These are phyloP conservation scores for Periophthalmus modestus DNA, from an alignment of 2,113 vertebrate genomes.

Conservation along the genomic window DNA sequence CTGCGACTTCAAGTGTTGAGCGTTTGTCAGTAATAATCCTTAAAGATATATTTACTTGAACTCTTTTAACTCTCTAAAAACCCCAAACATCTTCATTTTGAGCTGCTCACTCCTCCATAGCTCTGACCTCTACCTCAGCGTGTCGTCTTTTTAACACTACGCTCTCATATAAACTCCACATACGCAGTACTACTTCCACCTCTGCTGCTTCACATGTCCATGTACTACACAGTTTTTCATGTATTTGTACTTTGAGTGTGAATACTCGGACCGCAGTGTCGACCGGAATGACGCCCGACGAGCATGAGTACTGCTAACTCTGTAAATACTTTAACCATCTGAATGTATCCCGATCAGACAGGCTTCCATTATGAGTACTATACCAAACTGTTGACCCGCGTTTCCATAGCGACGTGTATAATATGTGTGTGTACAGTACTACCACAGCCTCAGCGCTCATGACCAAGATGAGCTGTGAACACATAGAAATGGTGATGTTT, in stretches of 20 bases:
- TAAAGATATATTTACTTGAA: too few relatives aligned
- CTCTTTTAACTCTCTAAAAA: too few relatives aligned
- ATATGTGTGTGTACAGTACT: slow-evolving; percentile 46
- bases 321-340: slow-evolving; percentile 45
- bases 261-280: too few relatives aligned
- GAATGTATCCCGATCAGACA: slow-evolving; percentile 14
- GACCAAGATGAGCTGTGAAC: background rate
- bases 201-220: background rate
- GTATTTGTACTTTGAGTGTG: slow-evolving; percentile 11
- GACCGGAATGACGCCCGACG: too few relatives aligned
- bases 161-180: too few relatives aligned
- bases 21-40: too few relatives aligned
- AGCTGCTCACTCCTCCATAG: too few relatives aligned
- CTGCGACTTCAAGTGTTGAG: too few relatives aligned
- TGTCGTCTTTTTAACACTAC: too few relatives aligned
- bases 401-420: slow-evolving; percentile 35
- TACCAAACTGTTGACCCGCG: slow-evolving; percentile 38
- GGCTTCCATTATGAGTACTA: slow-evolving; percentile 5
- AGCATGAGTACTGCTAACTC: slow-evolving; percentile 31
- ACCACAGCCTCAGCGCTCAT: background rate
- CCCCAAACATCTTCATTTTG: too few relatives aligned
- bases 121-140: too few relatives aligned
- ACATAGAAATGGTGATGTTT: slow-evolving; percentile 36
- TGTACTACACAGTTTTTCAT: slow-evolving; percentile 20
- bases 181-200: background rate